phyloP scores from a whole-genome alignment of 2,797 vertebrate species.

The Pelobates cultripes region DNA sequence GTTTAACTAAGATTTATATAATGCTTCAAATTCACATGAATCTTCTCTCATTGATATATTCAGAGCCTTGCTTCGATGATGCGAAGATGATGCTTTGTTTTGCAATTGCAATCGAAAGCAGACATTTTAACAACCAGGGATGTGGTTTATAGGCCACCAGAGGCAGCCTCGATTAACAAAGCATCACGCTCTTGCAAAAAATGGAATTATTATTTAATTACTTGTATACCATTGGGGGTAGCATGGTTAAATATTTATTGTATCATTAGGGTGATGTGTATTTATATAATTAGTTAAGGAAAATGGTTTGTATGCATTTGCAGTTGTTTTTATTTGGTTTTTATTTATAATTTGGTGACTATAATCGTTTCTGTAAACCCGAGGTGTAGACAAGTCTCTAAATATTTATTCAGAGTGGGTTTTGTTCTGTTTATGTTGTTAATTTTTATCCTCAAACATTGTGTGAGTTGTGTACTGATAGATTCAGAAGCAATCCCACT shows the following conservation, averaged over 20 bases:
- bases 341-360: background rate
- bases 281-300: background rate
- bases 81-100: background rate
- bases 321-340: background rate
- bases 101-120: constrained; percentile 1
- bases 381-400: background rate
- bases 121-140: constrained; percentile 7
- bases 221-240: background rate
- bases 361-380: background rate
- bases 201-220: constrained; percentile 12
- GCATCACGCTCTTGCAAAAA: constrained; percentile 1
- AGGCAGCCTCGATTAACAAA: background rate
- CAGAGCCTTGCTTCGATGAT: background rate
- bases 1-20: constrained; percentile 3
- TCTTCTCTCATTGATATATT: background rate
- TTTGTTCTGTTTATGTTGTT: too few relatives aligned
- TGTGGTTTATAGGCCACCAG: background rate
- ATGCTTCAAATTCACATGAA: background rate
- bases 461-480: too few relatives aligned
- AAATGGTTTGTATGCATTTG: background rate
- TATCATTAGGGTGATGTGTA: constrained; percentile 7
- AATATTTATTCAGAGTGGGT: background rate
- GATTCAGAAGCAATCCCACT: too few relatives aligned
- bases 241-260: background rate
- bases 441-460: too few relatives aligned